Percentiles rank a stretch among this genome's conserved stretches.
phyloP scores from a whole-genome alignment of 1,140 invertebrate genomes.

The Phortica variegata region DNA sequence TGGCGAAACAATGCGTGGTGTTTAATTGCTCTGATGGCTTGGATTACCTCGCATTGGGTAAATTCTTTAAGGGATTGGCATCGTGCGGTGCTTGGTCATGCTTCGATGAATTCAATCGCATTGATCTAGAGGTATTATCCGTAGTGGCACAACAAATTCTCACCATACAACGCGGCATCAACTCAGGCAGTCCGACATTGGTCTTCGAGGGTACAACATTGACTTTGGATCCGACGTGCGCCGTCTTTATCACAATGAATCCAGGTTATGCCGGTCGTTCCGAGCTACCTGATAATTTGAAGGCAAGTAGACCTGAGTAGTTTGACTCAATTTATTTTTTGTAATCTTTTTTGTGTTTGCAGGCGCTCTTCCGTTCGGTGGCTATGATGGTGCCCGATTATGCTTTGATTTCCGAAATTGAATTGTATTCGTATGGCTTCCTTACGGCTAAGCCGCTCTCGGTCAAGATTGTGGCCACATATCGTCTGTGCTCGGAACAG shows the following conservation, averaged over 20 bases:
- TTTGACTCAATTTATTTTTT: background rate
- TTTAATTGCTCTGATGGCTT: constrained; percentile 95
- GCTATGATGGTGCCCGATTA: constrained; percentile 99
- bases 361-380: constrained; percentile 90
- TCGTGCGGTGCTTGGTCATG: constrained; percentile 96
- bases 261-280: constrained; percentile 89
- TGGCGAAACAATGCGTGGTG: constrained; percentile 94
- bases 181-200: constrained; percentile 70
- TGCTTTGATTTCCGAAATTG: constrained; percentile 91
- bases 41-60: constrained; percentile 90
- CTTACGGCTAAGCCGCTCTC: constrained; percentile 83
- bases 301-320: constrained; percentile 61
- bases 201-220: constrained; percentile 89
- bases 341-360: constrained; percentile 11
- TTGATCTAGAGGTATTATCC: constrained; percentile 84
- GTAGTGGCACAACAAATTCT: constrained; percentile 90
- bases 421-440: constrained; percentile 92
- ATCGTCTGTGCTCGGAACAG: constrained; percentile 91
- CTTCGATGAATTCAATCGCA: constrained; percentile 93
- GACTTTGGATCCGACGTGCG: constrained; percentile 84
- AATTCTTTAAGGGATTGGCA: constrained; percentile 96
- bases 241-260: constrained; percentile 96
- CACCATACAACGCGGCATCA: constrained; percentile 77
- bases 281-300: constrained; percentile 92
- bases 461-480: constrained; percentile 93